Evolutionary conservation across 2,113 vertebrate genomes (phyloP).

Genomic region (Oreochromis aureus): DNA sequence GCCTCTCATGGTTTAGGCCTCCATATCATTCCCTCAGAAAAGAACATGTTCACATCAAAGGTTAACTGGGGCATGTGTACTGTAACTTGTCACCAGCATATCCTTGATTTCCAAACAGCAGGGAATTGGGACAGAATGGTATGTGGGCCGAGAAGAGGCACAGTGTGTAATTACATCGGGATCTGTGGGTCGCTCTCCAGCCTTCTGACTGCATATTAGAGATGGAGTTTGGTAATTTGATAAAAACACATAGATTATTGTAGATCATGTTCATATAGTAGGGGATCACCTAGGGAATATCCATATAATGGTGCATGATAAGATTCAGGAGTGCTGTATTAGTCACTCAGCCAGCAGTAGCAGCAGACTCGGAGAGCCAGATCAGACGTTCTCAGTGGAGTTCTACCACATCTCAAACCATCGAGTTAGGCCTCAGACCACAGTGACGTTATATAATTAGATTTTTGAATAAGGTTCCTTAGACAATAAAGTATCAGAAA

Average conservation of each 20-base stretch:
- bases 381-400: background rate
- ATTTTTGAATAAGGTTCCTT: background rate
- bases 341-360: background rate
- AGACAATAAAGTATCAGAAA: background rate
- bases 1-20: slow-evolving; percentile 66
- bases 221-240: slow-evolving; percentile 21
- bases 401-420: background rate
- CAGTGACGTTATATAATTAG: accelerated
- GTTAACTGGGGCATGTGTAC: slow-evolving; percentile 69
- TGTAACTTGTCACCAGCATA: slow-evolving; percentile 65
- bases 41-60: slow-evolving; percentile 69
- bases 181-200: slow-evolving; percentile 20
- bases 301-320: background rate
- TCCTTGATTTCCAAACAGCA: slow-evolving; percentile 64
- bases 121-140: slow-evolving; percentile 57
- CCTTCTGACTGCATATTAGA: slow-evolving; percentile 7
- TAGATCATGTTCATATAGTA: slow-evolving; percentile 18
- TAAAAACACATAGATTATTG: slow-evolving; percentile 29
- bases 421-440: background rate
- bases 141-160: slow-evolving; percentile 44
- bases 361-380: background rate
- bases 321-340: background rate
- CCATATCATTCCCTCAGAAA: slow-evolving; percentile 50
- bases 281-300: background rate
- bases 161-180: slow-evolving; percentile 50